phyloP scores from a whole-genome alignment of 1,140 invertebrate species.

The Drosophila seguyi region DNA sequence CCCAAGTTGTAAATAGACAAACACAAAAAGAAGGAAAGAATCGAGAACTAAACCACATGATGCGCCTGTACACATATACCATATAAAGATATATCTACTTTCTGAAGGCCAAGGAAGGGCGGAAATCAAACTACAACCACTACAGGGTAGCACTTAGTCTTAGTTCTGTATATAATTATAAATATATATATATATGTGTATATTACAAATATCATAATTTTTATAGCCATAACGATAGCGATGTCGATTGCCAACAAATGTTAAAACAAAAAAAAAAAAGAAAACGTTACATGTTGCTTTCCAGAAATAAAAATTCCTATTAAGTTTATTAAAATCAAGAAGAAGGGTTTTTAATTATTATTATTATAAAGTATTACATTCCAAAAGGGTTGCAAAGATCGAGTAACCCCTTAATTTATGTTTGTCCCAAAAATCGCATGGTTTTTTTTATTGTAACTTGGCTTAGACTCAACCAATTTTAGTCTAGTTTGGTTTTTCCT shows the following conservation, averaged over 20 bases:
- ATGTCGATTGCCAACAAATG: constrained; percentile 34
- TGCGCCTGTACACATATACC: constrained; percentile 12
- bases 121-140: constrained; percentile 37
- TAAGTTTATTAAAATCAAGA: constrained; percentile 41
- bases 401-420: no score
- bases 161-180: constrained; percentile 25
- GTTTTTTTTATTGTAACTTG: no score
- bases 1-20: constrained; percentile 67
- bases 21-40: background rate
- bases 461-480: no score
- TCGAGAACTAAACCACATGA: constrained; percentile 10
- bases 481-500: no score
- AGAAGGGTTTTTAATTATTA: no score
- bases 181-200: constrained; percentile 22
- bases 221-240: constrained; percentile 33
- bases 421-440: no score
- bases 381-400: no score
- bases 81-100: constrained; percentile 12
- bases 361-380: background rate
- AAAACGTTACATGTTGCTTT: constrained; percentile 51
- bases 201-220: constrained; percentile 23
- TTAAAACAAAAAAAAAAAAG: constrained; percentile 3
- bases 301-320: constrained; percentile 77
- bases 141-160: constrained; percentile 41
- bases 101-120: constrained; percentile 24